These are phyloP conservation scores for Zele albiditarsus DNA, from an alignment of 2,888 invertebrate genomes.

Conservation along the genomic window DNA sequence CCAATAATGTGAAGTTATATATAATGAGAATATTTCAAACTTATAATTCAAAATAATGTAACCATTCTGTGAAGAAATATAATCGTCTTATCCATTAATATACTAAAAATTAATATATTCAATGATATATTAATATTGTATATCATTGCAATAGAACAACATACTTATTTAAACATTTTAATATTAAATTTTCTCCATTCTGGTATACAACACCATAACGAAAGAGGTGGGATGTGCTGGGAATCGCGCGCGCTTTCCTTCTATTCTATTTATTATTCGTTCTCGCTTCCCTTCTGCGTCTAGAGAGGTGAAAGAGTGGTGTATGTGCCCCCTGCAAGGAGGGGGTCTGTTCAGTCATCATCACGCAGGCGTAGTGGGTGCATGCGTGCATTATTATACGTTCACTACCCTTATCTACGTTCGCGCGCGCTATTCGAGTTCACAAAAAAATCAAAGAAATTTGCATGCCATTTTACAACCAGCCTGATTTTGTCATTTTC, in stretches of 20 bases:
- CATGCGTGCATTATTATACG: conserved; percentile 37
- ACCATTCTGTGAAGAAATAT: too few species aligned
- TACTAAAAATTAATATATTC: too few species aligned
- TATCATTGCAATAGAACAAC: too few species aligned
- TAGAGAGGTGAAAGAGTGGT: conserved; percentile 35
- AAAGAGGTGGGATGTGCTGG: conserved; percentile 54
- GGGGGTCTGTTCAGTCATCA: conserved; percentile 64
- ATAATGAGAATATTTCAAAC: too few species aligned
- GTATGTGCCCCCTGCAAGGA: background rate
- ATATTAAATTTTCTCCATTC: too few species aligned
- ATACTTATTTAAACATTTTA: too few species aligned
- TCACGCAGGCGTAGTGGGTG: conserved; percentile 61
- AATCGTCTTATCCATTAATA: too few species aligned
- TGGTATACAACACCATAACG: background rate
- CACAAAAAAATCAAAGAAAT: background rate
- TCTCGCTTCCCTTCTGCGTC: conserved; percentile 35
- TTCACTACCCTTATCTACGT: conserved; percentile 16
- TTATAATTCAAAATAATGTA: too few species aligned
- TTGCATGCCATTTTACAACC: too few species aligned
- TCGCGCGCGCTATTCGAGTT: conserved; percentile 2
- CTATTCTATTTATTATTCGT: conserved; percentile 56
- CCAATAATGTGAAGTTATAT: too few species aligned
- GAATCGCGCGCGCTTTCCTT: conserved; percentile 56
- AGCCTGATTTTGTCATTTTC: too few species aligned
- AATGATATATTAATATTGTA: too few species aligned